Conservation (phyloP, 2,888 invertebrate genomes). For the Trichacis sp. region DNA sequence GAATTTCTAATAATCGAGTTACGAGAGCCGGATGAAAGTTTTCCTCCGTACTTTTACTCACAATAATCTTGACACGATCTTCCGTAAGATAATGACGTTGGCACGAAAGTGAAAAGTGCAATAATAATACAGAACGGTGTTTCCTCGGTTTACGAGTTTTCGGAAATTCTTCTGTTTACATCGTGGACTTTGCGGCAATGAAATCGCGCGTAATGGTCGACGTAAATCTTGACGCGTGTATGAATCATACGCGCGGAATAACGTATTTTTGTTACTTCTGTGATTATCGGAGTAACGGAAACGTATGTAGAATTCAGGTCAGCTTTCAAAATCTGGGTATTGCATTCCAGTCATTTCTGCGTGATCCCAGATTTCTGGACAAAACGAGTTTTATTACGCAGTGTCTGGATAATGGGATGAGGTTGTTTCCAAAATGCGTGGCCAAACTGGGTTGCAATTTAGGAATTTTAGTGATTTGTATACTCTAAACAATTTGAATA, state of each 20-base stretch:
- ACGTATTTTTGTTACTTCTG: slow-evolving; percentile 14
- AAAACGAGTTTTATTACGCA: too few relatives aligned
- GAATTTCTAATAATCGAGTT: slow-evolving; percentile 4
- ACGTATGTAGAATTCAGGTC: slow-evolving; percentile 15
- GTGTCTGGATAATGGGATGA: too few relatives aligned
- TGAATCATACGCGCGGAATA: slow-evolving; percentile 6
- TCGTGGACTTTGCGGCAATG: neutral
- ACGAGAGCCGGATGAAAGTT: neutral
- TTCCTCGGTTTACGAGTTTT: too few relatives aligned
- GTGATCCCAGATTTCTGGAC: too few relatives aligned
- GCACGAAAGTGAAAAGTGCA: slow-evolving; percentile 4
- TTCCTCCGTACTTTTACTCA: slow-evolving; percentile 5
- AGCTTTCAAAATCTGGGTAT: slow-evolving; percentile 12
- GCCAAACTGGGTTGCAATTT: too few relatives aligned
- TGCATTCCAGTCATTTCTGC: too few relatives aligned
- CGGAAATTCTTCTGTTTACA: too few relatives aligned
- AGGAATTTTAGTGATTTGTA: too few relatives aligned
- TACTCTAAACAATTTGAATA: too few relatives aligned
- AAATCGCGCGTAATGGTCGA: neutral
- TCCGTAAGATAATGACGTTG: neutral
- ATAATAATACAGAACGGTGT: neutral
- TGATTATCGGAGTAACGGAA: slow-evolving; percentile 13
- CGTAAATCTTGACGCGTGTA: neutral
- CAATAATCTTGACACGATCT: slow-evolving; percentile 1
- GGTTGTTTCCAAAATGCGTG: too few relatives aligned